phyloP scores from a whole-genome alignment of 2,113 vertebrate species.

The Baryphthengus martii region DNA sequence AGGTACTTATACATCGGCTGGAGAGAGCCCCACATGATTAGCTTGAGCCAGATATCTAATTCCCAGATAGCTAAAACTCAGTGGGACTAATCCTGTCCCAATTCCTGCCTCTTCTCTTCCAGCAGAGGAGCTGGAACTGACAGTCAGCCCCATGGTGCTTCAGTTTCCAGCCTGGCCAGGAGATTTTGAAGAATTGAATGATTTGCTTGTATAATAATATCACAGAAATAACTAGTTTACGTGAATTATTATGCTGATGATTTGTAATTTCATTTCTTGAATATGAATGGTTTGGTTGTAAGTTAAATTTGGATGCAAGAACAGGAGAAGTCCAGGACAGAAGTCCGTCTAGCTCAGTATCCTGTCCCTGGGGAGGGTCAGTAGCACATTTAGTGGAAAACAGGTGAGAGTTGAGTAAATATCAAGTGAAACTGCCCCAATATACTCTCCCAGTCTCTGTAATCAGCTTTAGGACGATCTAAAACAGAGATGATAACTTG shows the following conservation, averaged over 20 bases:
- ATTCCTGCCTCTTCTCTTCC: neutral
- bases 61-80: neutral
- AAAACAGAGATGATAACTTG: neutral
- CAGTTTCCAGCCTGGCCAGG: neutral
- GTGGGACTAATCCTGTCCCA: neutral
- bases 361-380: neutral
- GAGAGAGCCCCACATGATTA: neutral
- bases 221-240: neutral
- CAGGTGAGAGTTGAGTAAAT: neutral
- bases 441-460: neutral
- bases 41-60: neutral
- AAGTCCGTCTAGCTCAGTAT: neutral
- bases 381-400: neutral
- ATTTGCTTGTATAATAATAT: neutral
- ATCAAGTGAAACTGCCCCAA: neutral
- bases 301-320: neutral
- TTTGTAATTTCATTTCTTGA: neutral
- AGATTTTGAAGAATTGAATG: neutral
- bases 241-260: neutral
- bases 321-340: neutral
- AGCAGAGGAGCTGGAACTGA: neutral
- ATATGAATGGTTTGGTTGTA: neutral
- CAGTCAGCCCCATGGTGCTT: neutral
- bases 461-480: neutral
- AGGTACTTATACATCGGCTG: neutral